Evolutionary conservation across 2,113 vertebrate genomes (phyloP).

Genomic region (Tringa solitaria): DNA sequence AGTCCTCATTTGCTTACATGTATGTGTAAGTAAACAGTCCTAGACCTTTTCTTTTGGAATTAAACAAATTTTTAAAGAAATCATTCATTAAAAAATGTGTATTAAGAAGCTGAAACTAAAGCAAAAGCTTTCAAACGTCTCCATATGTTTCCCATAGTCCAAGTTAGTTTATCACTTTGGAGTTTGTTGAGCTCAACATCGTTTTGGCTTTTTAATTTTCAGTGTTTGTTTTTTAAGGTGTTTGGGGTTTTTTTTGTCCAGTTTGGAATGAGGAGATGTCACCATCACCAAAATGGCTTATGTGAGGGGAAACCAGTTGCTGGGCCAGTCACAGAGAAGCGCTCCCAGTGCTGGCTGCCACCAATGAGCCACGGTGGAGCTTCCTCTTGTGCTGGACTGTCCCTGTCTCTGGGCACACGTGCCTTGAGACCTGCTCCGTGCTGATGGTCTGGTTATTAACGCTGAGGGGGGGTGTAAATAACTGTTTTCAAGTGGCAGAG

Average conservation of each 20-base stretch:
- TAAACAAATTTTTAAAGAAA: not conserved
- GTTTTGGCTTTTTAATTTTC: not conserved
- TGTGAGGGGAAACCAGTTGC: not conserved
- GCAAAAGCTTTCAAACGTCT: not conserved
- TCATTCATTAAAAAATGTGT: not conserved
- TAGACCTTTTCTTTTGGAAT: not conserved
- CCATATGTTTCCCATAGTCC: not conserved
- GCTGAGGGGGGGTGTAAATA: rapidly evolving
- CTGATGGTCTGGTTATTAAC: not conserved
- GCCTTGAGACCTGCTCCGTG: rapidly evolving
- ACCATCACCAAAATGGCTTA: rapidly evolving
- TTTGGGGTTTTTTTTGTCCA: too few relatives aligned
- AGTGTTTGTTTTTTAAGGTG: too few relatives aligned
- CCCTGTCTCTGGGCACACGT: not conserved
- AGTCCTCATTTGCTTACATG: not conserved
- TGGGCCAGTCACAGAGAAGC: not conserved
- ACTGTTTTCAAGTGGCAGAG: not conserved
- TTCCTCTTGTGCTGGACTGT: not conserved
- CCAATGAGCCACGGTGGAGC: not conserved
- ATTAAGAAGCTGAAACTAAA: not conserved
- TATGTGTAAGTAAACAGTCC: not conserved
- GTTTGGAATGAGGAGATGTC: not conserved
- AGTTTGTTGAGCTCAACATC: not conserved
- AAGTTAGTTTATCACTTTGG: not conserved
- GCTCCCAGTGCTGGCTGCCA: rapidly evolving